Conservation (phyloP, 92 coral and sea anemone genomes). For the Zoanthus gigantus region DNA sequence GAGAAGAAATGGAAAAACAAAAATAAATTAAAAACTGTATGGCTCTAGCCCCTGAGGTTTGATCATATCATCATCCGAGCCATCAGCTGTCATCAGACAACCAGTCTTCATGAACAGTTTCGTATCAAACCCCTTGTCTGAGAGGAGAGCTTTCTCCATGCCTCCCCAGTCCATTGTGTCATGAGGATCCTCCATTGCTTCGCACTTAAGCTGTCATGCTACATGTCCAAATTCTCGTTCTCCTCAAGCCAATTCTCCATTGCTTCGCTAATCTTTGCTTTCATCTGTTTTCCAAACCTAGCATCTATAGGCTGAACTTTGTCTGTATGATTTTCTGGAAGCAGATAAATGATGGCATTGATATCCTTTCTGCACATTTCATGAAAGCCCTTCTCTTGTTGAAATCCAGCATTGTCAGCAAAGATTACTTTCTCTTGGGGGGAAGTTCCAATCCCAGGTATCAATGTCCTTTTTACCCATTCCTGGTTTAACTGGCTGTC, state of each 20-base stretch:
- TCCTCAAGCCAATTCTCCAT: conserved; percentile 53
- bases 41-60: no score
- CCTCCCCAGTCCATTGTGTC: conserved; percentile 17
- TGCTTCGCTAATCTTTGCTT: conserved; percentile 50
- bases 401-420: conserved; percentile 53
- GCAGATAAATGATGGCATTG: conserved; percentile 31
- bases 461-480: conserved; percentile 43
- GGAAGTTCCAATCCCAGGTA: conserved; percentile 15
- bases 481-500: conserved; percentile 33
- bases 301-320: conserved; percentile 57
- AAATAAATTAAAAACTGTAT: no score
- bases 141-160: conserved; percentile 46
- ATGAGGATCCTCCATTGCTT: conserved; percentile 15
- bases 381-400: conserved; percentile 47
- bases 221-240: conserved; percentile 50
- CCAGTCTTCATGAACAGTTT: conserved; percentile 24
- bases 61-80: conserved; percentile 61
- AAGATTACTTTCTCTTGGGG: conserved; percentile 28
- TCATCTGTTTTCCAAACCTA: conserved; percentile 58
- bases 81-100: conserved; percentile 41
- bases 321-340: conserved; percentile 55
- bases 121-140: conserved; percentile 39
- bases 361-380: conserved; percentile 43
- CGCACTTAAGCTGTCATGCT: conserved; percentile 51
- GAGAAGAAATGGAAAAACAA: no score